A percentile compares a stretch with the other conserved stretches of the same genome.
Conservation (phyloP, 2,113 vertebrate species). For the Egretta garzetta region DNA sequence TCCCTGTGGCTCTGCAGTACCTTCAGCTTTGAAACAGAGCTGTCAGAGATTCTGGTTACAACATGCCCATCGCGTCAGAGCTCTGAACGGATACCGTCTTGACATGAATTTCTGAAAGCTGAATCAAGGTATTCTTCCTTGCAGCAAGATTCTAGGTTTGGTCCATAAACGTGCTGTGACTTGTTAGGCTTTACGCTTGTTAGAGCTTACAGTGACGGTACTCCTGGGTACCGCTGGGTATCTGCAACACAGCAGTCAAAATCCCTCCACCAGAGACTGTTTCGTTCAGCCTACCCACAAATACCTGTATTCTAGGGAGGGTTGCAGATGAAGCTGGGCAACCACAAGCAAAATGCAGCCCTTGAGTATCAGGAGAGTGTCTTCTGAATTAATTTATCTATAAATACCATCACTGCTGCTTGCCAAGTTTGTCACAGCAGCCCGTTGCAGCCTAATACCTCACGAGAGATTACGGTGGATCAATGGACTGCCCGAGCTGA, state of each 20-base stretch:
- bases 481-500: constrained; percentile 41
- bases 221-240: not conserved
- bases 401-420: not conserved
- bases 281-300: not conserved
- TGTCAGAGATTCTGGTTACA: not conserved
- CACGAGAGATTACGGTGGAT: not conserved
- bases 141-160: not conserved
- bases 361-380: not conserved
- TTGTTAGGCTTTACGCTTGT: not conserved
- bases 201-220: not conserved
- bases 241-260: not conserved
- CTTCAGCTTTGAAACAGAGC: not conserved
- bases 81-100: not conserved
- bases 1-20: not conserved
- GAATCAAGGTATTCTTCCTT: not conserved
- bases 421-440: not conserved
- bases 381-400: not conserved
- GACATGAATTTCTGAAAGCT: not conserved
- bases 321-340: not conserved
- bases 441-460: not conserved
- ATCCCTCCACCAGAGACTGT: not conserved
- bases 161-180: not conserved
- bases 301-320: not conserved
- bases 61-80: fast-evolving
- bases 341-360: not conserved